Evolutionary conservation across 2,888 invertebrate genomes (phyloP), one percentile per base, ranked within the genome.

Genomic region (Calliphora vomitoria): DNA sequence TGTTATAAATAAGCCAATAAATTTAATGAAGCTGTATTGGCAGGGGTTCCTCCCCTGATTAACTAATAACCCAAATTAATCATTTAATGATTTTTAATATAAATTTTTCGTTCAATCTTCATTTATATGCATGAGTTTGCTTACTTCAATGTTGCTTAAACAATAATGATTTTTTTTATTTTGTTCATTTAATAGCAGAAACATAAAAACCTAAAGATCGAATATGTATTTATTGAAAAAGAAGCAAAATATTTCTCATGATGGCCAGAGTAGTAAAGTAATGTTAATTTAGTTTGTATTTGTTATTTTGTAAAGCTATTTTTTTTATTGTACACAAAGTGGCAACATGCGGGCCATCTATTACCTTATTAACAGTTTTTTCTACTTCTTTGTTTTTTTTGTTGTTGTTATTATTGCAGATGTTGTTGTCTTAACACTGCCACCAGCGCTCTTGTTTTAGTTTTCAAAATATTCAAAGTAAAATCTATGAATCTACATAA

Each of bases 311-410:
- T 31, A 31, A 8, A 62, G 15, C n/a, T 62, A 8, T 41, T 20
- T 69, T 72, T 66, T 58, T 47, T 85, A 41, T 80, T 15, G 15
- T 50, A 75, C 38, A 81, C 85, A 85, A 80, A 69, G 60, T 47
- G 71, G 58, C 78, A 78, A 68, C 80, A 85, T 81, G 81, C 85
- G 85, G 85, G 85, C 80, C 85, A 38, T 69, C 80, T 85, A 81
- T 81, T 81, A 68, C 35, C 53, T 75, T 75, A 80, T 85, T 85
- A 75, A 80, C 80, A 85, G 75, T 53, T 68, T 69, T 76, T 66
- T 31, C 62, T 69, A 4, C 15, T 55, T 66, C 31, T 4, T 62
- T 80, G 47, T 69, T 60, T 18, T 44, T 44, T 38, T 31, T 18
- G 20, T 25, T 82, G 58, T 1, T 44, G 0, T n/a, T 18, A 3